These are phyloP conservation scores for Chromobotia macracanthus DNA, from an alignment of 2,797 vertebrate species.

Conservation along the genomic window DNA sequence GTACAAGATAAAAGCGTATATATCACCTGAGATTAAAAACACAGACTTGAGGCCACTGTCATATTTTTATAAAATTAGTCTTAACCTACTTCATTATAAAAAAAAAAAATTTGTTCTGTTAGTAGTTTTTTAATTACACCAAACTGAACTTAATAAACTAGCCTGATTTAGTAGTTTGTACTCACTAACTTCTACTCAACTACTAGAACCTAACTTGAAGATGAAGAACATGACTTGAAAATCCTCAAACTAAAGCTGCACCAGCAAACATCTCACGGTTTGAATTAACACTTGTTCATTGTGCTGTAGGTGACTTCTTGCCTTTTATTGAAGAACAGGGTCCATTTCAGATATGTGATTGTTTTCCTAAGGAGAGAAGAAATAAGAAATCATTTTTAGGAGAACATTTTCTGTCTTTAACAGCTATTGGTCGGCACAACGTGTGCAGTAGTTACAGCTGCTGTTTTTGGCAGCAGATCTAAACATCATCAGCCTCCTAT, in stretches of 20 bases:
- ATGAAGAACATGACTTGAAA: constrained; percentile 20
- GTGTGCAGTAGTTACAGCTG: constrained; percentile 4
- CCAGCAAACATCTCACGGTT: constrained; percentile 22
- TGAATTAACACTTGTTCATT: constrained; percentile 19
- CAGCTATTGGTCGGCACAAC: neutral
- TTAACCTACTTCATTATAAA: no score
- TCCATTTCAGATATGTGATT: constrained; percentile 84
- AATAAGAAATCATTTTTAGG: constrained; percentile 52
- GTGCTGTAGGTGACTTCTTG: constrained; percentile 54
- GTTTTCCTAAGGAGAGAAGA: constrained; percentile 78
- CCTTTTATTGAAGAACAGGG: constrained; percentile 83
- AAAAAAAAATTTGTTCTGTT: neutral
- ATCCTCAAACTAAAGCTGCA: constrained; percentile 21
- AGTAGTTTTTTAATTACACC: neutral
- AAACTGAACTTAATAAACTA: neutral
- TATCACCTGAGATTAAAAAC: neutral
- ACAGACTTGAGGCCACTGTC: neutral
- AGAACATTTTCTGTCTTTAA: constrained; percentile 12
- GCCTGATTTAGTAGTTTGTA: constrained; percentile 25
- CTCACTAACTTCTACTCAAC: constrained; percentile 22
- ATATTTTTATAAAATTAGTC: no score
- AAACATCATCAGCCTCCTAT: neutral
- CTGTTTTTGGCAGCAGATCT: constrained; percentile 13
- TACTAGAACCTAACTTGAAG: constrained; percentile 11
- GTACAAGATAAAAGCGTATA: neutral